phyloP scores from a whole-genome alignment of 2,888 invertebrate genomes.

The Meteorus colon region DNA sequence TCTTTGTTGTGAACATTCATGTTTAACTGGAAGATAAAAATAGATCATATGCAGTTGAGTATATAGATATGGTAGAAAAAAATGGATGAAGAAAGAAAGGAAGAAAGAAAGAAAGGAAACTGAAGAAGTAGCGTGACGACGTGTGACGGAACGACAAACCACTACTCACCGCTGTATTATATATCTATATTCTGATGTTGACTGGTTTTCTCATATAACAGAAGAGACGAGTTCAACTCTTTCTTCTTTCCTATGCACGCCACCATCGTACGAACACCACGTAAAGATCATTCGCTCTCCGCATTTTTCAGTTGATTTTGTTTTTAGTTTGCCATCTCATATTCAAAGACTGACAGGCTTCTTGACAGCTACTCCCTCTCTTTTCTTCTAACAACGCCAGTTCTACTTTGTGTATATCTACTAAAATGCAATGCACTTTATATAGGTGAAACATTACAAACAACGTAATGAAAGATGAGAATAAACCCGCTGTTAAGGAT shows the following conservation, averaged over 20 bases:
- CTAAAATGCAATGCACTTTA: neutral
- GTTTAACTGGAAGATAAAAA: neutral
- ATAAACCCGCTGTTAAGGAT: neutral
- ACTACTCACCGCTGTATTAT: slow-evolving; percentile 41
- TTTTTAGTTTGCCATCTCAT: slow-evolving; percentile 40
- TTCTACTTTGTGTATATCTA: slow-evolving; percentile 31
- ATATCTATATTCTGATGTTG: slow-evolving; percentile 33
- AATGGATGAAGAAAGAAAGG: slow-evolving; percentile 22
- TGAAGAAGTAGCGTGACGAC: slow-evolving; percentile 57
- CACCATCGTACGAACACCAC: neutral
- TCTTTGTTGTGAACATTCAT: neutral
- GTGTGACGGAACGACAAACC: slow-evolving; percentile 58
- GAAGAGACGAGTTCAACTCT: slow-evolving; percentile 8
- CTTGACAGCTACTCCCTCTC: slow-evolving; percentile 46
- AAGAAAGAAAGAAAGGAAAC: slow-evolving; percentile 49
- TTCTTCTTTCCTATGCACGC: slow-evolving; percentile 20
- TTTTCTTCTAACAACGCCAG: slow-evolving; percentile 33
- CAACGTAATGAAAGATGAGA: slow-evolving; percentile 20
- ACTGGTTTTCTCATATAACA: slow-evolving; percentile 28
- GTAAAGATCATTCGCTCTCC: slow-evolving; percentile 19
- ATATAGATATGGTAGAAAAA: slow-evolving; percentile 15
- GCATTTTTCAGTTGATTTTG: neutral
- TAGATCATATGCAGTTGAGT: slow-evolving; percentile 2
- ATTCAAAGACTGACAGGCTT: slow-evolving; percentile 47
- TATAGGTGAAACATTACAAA: slow-evolving; percentile 16